Conservation (phyloP, 2,888 invertebrate species). For the Tenthredo amoena region DNA sequence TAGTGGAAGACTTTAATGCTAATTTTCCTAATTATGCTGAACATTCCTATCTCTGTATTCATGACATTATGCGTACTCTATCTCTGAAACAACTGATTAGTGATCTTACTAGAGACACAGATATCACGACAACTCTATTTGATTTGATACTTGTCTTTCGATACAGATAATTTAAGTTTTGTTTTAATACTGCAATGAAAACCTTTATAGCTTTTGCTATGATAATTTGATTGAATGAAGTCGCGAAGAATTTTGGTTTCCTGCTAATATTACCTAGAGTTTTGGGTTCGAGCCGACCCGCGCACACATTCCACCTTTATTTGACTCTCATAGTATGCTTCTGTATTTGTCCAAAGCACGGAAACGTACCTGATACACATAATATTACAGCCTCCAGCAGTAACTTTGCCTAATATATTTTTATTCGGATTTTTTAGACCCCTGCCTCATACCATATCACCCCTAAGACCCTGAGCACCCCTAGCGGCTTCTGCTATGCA, state of each 20-base stretch:
- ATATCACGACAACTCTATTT: neutral
- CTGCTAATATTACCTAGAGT: slow-evolving; percentile 6
- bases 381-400: slow-evolving; percentile 35
- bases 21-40: neutral
- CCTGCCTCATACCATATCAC: slow-evolving; percentile 26
- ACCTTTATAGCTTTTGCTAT: neutral
- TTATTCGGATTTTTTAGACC: slow-evolving; percentile 48
- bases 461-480: slow-evolving; percentile 31
- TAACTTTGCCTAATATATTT: slow-evolving; percentile 45
- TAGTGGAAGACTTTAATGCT: neutral
- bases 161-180: neutral
- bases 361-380: slow-evolving; percentile 35
- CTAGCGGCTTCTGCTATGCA: slow-evolving; percentile 27
- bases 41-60: neutral
- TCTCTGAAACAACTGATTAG: neutral
- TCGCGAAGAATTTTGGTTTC: neutral
- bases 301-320: slow-evolving; percentile 41
- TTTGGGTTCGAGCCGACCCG: neutral
- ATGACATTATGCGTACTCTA: neutral
- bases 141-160: neutral
- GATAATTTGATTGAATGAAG: slow-evolving; percentile 3
- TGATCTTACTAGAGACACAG: too few relatives aligned
- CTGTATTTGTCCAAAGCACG: slow-evolving; percentile 39
- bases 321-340: slow-evolving; percentile 33
- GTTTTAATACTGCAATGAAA: neutral